Evolutionary conservation across 53 echinoderm and acorn worm species (phyloP).

Genomic region (Stichopus horrens): DNA sequence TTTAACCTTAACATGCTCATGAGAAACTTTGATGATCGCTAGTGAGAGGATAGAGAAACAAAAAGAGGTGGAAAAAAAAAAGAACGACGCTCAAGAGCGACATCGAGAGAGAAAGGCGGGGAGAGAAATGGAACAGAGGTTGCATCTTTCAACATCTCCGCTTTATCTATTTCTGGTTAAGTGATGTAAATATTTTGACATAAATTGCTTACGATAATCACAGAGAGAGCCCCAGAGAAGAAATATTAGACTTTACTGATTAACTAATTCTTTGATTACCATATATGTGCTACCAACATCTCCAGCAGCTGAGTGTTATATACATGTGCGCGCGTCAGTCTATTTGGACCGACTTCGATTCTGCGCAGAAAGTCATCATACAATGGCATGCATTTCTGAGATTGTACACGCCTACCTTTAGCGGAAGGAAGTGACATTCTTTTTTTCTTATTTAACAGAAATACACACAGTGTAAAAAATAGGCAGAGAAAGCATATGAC

Average conservation of each 20-base stretch:
- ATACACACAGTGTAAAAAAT: neutral
- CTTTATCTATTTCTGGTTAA: constrained; percentile 11
- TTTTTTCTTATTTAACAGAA: neutral
- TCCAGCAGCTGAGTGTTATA: neutral
- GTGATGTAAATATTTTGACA: constrained; percentile 18
- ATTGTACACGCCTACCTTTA: too few relatives aligned
- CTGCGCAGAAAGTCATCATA: neutral
- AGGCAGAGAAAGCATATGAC: neutral
- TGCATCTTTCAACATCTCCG: neutral
- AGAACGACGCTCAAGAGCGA: neutral
- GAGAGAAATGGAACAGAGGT: neutral
- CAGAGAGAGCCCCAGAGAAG: neutral
- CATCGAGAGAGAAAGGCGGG: neutral
- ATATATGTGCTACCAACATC: neutral
- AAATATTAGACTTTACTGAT: neutral
- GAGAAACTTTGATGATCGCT: neutral
- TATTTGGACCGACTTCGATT: neutral
- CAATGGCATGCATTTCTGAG: too few relatives aligned
- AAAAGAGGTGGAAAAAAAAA: neutral
- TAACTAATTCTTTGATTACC: neutral
- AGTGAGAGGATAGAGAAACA: neutral
- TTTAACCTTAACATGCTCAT: neutral
- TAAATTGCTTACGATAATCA: constrained; percentile 14
- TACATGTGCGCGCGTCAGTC: neutral
- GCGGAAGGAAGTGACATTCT: too few relatives aligned